Evolutionary conservation across 1,140 invertebrate genomes (phyloP).

Genomic region (Drosophila carrolli): DNA sequence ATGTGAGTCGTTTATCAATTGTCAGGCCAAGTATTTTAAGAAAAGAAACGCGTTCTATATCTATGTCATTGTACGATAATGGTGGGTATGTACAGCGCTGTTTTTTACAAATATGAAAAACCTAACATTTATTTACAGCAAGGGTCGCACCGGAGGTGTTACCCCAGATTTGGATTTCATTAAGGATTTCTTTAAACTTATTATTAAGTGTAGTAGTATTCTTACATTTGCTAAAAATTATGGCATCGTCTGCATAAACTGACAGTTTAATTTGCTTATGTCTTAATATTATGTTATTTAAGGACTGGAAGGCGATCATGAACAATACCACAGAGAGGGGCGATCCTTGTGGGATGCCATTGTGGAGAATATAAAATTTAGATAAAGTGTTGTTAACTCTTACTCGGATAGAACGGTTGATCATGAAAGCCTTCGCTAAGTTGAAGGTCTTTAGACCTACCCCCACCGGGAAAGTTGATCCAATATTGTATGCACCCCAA

Average conservation of each 20-base stretch:
- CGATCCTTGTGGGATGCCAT: no score
- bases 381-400: constrained; percentile 18
- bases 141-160: constrained; percentile 11
- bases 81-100: no score
- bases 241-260: no score
- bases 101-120: constrained; percentile 10
- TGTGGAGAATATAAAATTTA: constrained; percentile 3
- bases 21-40: background rate
- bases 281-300: no score
- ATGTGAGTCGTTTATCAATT: constrained; percentile 19
- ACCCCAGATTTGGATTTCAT: constrained; percentile 8
- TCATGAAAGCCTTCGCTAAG: constrained; percentile 11
- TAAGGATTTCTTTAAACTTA: background rate
- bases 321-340: no score
- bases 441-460: constrained; percentile 11
- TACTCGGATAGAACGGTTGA: constrained; percentile 8
- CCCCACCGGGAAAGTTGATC: constrained; percentile 10
- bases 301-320: no score
- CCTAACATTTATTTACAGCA: background rate
- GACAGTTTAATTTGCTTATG: no score
- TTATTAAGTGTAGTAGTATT: no score
- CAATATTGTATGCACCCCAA: constrained; percentile 3
- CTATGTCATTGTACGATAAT: constrained; percentile 2
- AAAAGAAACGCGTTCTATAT: background rate
- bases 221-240: no score